A percentile compares a stretch with the other conserved stretches of the same genome.
phyloP scores from a whole-genome alignment of 2,113 vertebrate genomes.

The Oreochromis tanganicae region DNA sequence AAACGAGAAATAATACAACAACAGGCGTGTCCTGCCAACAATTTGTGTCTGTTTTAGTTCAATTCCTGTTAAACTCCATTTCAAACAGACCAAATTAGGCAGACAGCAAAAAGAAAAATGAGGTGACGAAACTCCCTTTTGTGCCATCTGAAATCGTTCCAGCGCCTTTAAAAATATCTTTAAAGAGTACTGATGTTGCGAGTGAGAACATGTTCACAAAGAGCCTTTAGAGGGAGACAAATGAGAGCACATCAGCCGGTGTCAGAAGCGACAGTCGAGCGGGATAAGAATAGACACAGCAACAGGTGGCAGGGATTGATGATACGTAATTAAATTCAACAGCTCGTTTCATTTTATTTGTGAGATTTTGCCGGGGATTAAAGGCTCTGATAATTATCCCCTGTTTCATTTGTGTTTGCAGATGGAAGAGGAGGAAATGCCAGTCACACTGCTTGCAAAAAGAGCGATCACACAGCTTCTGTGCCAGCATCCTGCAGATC shows the following conservation, averaged over 20 bases:
- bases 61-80: neutral
- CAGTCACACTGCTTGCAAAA: neutral
- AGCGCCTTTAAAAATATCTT: neutral
- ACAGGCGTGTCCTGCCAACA: neutral
- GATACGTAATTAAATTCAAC: constrained; percentile 19
- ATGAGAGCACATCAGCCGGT: neutral
- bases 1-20: neutral
- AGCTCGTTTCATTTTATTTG: constrained; percentile 20
- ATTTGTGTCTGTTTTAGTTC: neutral
- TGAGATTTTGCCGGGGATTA: constrained; percentile 8
- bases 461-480: neutral
- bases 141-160: neutral
- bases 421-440: neutral
- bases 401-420: constrained; percentile 7
- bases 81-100: neutral
- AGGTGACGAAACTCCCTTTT: neutral
- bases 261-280: neutral
- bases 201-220: constrained; percentile 11
- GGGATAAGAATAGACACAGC: constrained; percentile 11
- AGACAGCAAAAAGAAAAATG: neutral
- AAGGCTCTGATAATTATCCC: constrained; percentile 26
- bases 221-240: constrained; percentile 55
- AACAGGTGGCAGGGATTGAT: constrained; percentile 34
- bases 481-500: neutral
- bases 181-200: neutral